Base-by-base conservation (phyloP, 2,113 vertebrate species). In the Pitta sordida region DNA sequence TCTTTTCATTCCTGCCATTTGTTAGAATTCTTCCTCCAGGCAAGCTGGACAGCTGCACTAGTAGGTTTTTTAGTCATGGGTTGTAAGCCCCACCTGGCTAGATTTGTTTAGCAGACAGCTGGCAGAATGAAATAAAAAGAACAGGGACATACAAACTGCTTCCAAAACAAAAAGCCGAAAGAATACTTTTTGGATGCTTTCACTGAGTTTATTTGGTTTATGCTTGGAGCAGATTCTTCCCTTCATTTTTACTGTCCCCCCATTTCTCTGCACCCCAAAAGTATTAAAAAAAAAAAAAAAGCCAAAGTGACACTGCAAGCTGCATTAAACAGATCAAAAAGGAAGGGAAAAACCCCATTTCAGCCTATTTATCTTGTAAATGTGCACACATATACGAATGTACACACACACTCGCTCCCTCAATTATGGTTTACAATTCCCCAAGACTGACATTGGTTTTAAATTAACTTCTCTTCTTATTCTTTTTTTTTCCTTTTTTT, bases 41-140 rank as follows among this genome's bases (percentile, higher is more conserved):
- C 98, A 97, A 98, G 97, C 98, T 97, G 98, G 98, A 98, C 98
- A 98, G 98, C 98, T 98, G 98, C 97, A 98, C 97, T 96, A 86
- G 97, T 97, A 97, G 97, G 97, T 98, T 98, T 98, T 98, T 98
- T 97, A 98, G 98, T 98, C 98, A 98, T 98, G 98, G 98, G 95
- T 97, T 98, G 97, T 98, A 98, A 98, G 98, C 98, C 98, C 98
- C 98, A 98, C 98, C 98, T 98, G 98, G 98, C 98, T 97, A 98
- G 98, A 98, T 98, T 98, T 98, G 97, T 98, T 98, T 98, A 98
- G 98, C 97, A 98, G 98, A 98, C 98, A 98, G 98, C 98, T 98
- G 98, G 98, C 97, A 98, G 97, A 98, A 98, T 97, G 98, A 98
- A 98, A 98, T 98, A 98, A 98, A 98, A 98, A 97, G 96, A 98